These are phyloP conservation scores for Camelus dromedarius DNA, from an alignment of 2,113 vertebrate species.

Conservation along the genomic window DNA sequence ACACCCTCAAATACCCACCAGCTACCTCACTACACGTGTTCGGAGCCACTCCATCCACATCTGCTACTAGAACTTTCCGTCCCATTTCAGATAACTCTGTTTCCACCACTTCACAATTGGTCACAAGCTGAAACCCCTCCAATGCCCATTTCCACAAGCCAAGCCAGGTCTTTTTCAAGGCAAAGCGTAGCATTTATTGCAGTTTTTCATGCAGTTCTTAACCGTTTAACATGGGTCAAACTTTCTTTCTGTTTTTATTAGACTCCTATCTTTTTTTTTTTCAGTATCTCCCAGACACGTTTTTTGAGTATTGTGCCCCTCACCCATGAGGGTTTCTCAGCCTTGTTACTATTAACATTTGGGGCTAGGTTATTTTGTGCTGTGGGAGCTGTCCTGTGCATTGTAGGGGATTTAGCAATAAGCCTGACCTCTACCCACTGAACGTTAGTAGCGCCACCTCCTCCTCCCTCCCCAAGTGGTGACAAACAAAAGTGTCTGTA, in stretches of 20 bases:
- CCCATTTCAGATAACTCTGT: not conserved
- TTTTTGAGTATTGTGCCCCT: not conserved
- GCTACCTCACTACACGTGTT: rapidly evolving
- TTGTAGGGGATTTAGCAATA: not conserved
- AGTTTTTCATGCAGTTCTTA: not conserved
- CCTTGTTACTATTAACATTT: not conserved
- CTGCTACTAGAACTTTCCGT: rapidly evolving
- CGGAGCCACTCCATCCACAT: not conserved
- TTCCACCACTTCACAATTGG: not conserved
- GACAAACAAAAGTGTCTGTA: not conserved
- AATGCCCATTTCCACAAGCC: not conserved
- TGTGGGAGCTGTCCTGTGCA: not conserved
- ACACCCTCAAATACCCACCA: no score
- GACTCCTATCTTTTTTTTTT: not conserved
- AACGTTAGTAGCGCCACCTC: not conserved
- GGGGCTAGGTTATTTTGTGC: not conserved
- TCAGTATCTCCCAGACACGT: not conserved
- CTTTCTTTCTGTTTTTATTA: not conserved
- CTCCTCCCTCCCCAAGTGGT: not conserved
- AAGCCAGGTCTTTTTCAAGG: rapidly evolving
- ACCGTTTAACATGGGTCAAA: not conserved
- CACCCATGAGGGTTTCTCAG: not conserved
- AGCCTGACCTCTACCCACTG: not conserved
- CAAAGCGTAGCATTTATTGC: not conserved
- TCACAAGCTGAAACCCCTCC: not conserved